A percentile compares a stretch with the other conserved stretches of the same genome.
Evolutionary conservation across 2,797 vertebrate species (phyloP).

Genomic region (Megaceryle alcyon): DNA sequence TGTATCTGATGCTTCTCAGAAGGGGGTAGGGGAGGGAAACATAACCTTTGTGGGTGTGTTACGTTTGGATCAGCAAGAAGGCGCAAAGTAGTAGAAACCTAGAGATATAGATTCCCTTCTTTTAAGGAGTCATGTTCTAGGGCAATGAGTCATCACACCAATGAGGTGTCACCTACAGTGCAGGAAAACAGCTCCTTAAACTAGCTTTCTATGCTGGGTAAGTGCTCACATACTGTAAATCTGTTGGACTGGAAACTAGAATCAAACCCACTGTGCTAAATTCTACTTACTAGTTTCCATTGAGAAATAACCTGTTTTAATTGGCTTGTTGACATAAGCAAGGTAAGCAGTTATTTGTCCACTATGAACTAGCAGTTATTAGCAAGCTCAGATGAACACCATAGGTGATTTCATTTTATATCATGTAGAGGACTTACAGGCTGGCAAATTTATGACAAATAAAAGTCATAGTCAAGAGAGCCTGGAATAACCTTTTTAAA

Average conservation of each 20-base stretch:
- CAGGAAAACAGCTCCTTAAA: not conserved
- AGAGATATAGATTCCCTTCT: not conserved
- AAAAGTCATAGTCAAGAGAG: not conserved
- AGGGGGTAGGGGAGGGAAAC: fast-evolving
- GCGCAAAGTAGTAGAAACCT: not conserved
- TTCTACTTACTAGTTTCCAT: not conserved
- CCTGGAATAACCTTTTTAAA: not conserved
- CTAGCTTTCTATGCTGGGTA: not conserved
- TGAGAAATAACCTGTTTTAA: not conserved
- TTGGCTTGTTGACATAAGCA: not conserved
- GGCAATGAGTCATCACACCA: not conserved
- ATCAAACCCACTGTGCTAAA: not conserved
- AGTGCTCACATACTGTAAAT: not conserved
- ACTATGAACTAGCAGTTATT: not conserved
- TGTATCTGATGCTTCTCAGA: not conserved
- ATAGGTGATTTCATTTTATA: not conserved
- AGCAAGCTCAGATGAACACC: not conserved
- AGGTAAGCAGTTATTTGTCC: not conserved
- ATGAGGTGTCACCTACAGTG: not conserved
- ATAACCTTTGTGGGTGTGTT: not conserved
- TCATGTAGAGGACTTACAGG: not conserved
- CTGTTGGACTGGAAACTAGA: not conserved
- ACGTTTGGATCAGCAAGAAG: not conserved
- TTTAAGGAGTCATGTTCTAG: not conserved
- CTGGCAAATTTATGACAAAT: not conserved